Conservation (phyloP, 37 sponge, comb jelly and placozoan species). For the Ephydatia muelleri region DNA sequence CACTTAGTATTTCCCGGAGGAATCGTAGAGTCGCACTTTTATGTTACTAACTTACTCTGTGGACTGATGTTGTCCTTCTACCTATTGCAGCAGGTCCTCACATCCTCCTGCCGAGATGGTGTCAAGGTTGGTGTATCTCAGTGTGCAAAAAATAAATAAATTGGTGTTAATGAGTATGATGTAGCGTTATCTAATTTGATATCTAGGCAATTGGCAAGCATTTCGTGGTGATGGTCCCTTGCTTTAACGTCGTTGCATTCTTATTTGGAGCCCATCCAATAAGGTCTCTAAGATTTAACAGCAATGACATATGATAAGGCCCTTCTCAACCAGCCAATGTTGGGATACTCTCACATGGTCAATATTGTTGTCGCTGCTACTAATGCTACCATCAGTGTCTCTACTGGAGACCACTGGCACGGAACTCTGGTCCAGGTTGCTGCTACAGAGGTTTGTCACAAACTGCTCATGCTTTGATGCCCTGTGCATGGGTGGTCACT, state of each 20-base stretch:
- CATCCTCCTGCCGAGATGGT: neutral
- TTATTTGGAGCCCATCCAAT: slow-evolving; percentile 15
- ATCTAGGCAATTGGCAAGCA: too few species aligned
- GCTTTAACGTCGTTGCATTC: slow-evolving; percentile 8
- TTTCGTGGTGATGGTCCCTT: neutral
- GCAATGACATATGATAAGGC: neutral
- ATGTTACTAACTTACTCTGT: neutral
- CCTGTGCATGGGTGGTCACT: neutral
- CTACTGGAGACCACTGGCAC: slow-evolving; percentile 2
- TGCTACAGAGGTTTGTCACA: slow-evolving; percentile 23
- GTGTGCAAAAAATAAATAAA: neutral
- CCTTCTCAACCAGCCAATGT: slow-evolving; percentile 5
- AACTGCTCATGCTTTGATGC: too few species aligned
- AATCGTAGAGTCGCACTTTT: slow-evolving; percentile 16
- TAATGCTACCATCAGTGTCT: slow-evolving; percentile 1
- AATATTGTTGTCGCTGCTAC: slow-evolving; percentile 27
- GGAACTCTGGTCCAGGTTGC: slow-evolving; percentile 8
- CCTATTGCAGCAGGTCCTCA: slow-evolving; percentile 5
- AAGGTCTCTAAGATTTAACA: neutral
- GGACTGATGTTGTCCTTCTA: neutral
- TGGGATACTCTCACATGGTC: slow-evolving; percentile 47
- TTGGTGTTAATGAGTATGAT: too few species aligned
- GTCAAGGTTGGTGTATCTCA: neutral
- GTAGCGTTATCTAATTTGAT: too few species aligned
- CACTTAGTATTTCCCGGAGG: slow-evolving; percentile 41